Percentiles rank a stretch among this genome's conserved stretches.
phyloP scores from a whole-genome alignment of 2,797 vertebrate species.

The Bradypodion pumilum region DNA sequence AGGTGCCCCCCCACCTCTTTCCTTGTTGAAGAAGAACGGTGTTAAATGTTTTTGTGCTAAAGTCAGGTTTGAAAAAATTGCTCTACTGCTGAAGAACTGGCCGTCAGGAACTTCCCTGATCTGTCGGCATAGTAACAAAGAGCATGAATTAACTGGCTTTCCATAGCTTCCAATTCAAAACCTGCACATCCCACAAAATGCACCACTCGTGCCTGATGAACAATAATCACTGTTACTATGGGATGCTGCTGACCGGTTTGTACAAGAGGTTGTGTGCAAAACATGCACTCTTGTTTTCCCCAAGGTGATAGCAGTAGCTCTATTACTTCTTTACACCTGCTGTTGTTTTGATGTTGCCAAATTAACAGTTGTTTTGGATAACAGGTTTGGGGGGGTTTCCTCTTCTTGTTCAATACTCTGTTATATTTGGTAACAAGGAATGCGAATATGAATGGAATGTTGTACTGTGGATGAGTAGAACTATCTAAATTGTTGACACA shows the following conservation, averaged over 20 bases:
- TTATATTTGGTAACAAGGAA: conserved; percentile 15
- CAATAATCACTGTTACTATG: conserved; percentile 6
- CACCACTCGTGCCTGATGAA: conserved; percentile 5
- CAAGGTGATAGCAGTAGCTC: conserved; percentile 1
- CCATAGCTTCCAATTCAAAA: conserved; percentile 36
- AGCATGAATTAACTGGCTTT: conserved; percentile 47
- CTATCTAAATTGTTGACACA: conserved; percentile 6
- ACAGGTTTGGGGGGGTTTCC: not conserved
- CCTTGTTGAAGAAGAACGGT: not conserved
- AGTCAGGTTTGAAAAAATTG: conserved; percentile 30
- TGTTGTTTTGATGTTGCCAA: conserved; percentile 6
- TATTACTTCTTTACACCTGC: not conserved
- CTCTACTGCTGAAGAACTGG: conserved; percentile 9
- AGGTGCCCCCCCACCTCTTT: no score
- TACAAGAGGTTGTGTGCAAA: not conserved
- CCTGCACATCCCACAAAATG: conserved; percentile 3
- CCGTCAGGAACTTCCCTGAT: conserved; percentile 22
- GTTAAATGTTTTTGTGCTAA: conserved; percentile 36
- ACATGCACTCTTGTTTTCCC: conserved; percentile 15
- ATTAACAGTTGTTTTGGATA: not conserved
- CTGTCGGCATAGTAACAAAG: conserved; percentile 33
- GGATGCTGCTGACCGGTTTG: not conserved
- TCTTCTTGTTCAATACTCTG: not conserved
- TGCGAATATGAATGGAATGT: not conserved
- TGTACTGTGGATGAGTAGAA: conserved; percentile 39